These are phyloP conservation scores for Drosophila ezoana DNA, from an alignment of 2,888 invertebrate species.

Conservation along the genomic window DNA sequence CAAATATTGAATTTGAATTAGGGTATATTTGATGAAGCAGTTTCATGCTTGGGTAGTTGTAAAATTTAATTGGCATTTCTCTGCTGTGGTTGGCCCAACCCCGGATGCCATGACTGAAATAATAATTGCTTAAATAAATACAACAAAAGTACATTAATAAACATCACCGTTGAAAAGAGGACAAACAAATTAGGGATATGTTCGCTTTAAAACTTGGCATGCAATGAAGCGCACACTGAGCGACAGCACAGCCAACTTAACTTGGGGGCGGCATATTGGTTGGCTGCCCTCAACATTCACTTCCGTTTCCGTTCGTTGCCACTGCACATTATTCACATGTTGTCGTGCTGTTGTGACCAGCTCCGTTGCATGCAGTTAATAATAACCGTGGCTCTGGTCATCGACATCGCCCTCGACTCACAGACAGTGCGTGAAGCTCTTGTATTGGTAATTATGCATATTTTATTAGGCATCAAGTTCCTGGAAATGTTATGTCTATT, in stretches of 20 bases:
- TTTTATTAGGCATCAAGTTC: constrained; percentile 60
- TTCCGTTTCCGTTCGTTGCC: constrained; percentile 58
- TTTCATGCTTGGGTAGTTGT: constrained; percentile 44
- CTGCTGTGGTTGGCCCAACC: constrained; percentile 27
- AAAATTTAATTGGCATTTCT: constrained; percentile 62
- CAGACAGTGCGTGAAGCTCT: constrained; percentile 56
- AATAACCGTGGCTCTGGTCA: constrained; percentile 54
- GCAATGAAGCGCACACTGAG: constrained; percentile 64
- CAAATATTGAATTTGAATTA: constrained; percentile 51
- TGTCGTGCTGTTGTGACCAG: constrained; percentile 40
- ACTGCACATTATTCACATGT: constrained; percentile 63
- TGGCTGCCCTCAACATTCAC: constrained; percentile 46
- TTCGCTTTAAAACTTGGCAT: constrained; percentile 46
- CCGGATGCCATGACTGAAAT: constrained; percentile 45
- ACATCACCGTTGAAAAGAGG: constrained; percentile 41
- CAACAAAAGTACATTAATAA: constrained; percentile 70
- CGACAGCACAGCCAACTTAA: constrained; percentile 25
- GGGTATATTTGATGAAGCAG: constrained; percentile 27
- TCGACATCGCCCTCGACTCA: constrained; percentile 48
- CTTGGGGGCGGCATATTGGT: constrained; percentile 18
- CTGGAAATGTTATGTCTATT: constrained; percentile 58
- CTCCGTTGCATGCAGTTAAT: constrained; percentile 57
- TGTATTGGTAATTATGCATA: constrained; percentile 64
- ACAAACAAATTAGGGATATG: constrained; percentile 43
- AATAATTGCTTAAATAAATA: constrained; percentile 72